phyloP scores from a whole-genome alignment of 2,888 invertebrate species.

The Ectemnius cavifrons region DNA sequence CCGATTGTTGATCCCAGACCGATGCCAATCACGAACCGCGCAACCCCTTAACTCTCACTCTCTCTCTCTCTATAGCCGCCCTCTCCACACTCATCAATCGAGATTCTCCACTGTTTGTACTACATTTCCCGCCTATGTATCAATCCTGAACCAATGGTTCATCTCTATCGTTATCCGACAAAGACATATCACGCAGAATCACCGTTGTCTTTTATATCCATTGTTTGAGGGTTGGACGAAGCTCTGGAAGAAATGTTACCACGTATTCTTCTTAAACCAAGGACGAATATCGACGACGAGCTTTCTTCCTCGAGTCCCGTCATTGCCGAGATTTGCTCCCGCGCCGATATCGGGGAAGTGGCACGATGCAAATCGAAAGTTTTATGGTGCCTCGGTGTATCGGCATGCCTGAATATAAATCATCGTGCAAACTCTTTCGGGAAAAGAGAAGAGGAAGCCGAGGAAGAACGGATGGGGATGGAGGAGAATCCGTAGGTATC shows the following conservation, averaged over 20 bases:
- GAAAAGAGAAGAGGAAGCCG: not conserved
- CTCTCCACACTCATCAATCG: not conserved
- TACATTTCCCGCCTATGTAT: too few species aligned
- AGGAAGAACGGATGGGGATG: constrained; percentile 10
- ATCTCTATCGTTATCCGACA: too few species aligned
- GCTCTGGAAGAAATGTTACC: too few species aligned
- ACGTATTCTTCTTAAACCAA: too few species aligned
- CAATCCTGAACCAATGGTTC: too few species aligned
- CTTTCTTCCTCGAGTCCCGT: not conserved
- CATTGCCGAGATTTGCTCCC: not conserved
- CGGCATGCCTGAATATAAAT: constrained; percentile 8
- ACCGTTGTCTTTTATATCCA: too few species aligned
- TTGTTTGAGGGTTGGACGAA: too few species aligned
- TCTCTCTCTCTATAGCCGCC: too few species aligned
- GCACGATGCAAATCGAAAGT: constrained; percentile 7
- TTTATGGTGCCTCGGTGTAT: constrained; percentile 8
- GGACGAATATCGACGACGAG: not conserved
- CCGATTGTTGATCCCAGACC: constrained; percentile 38
- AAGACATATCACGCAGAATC: too few species aligned
- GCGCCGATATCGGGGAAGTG: not conserved
- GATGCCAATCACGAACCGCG: constrained; percentile 27
- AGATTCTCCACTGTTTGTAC: not conserved
- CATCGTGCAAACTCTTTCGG: constrained; percentile 5
- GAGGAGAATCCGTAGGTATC: constrained; percentile 26
- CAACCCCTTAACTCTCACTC: not conserved